Evolutionary conservation across 2,888 invertebrate genomes (phyloP).

Genomic region (Hartigia nigra): DNA sequence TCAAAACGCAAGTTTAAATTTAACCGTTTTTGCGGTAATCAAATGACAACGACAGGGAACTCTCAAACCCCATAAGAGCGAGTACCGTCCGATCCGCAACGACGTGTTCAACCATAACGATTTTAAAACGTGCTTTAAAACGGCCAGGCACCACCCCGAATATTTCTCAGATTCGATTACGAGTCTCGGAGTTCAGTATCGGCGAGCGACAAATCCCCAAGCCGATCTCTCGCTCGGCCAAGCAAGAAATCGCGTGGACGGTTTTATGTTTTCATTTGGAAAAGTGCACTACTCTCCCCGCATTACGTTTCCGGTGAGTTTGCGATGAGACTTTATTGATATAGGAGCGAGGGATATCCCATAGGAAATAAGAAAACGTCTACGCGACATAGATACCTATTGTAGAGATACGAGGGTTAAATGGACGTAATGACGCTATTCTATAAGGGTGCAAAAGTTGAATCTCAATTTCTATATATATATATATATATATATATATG

Average conservation of each 20-base stretch:
- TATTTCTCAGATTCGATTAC: not conserved
- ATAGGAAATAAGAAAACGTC: not conserved
- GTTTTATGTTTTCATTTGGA: conserved; percentile 50
- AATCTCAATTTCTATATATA: not conserved
- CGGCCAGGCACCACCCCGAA: not conserved
- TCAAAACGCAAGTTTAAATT: not conserved
- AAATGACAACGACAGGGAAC: not conserved
- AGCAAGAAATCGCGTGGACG: conserved; percentile 40
- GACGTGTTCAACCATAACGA: not conserved
- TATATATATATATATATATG: not conserved
- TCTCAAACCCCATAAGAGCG: not conserved
- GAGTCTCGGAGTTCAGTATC: not conserved
- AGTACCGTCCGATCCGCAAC: not conserved
- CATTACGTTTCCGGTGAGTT: conserved; percentile 24
- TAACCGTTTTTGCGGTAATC: not conserved
- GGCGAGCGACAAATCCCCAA: conserved; percentile 9
- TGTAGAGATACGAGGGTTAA: not conserved
- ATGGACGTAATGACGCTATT: not conserved
- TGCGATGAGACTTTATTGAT: conserved; percentile 17
- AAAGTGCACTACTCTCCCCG: conserved; percentile 37
- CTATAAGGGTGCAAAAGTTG: not conserved
- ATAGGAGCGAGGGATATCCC: not conserved
- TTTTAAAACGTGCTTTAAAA: conserved; percentile 3
- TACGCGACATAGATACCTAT: not conserved
- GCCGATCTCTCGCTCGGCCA: conserved; percentile 34